Conservation (phyloP, 2,113 vertebrate genomes). For the Verasper variegatus region DNA sequence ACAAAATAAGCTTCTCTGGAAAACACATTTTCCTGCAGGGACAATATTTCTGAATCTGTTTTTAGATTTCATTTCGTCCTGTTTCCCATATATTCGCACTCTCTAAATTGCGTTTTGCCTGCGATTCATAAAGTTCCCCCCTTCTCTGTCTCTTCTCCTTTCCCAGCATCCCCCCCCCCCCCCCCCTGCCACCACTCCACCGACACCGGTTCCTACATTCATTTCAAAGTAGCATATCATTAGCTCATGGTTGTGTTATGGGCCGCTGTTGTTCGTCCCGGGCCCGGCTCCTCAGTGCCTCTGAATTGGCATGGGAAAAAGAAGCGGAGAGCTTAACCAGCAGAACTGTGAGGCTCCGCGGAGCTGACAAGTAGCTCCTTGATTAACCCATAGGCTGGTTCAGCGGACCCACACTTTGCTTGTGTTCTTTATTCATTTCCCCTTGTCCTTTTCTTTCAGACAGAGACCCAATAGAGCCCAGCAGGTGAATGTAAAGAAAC, state of each 20-base stretch:
- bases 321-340: constrained; percentile 82
- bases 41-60: constrained; percentile 46
- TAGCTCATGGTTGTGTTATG: constrained; percentile 88
- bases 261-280: constrained; percentile 77
- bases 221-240: constrained; percentile 79
- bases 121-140: constrained; percentile 32
- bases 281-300: constrained; percentile 86
- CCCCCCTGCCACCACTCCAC: neutral
- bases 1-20: constrained; percentile 12
- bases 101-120: constrained; percentile 35
- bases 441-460: constrained; percentile 90
- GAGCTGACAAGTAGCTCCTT: constrained; percentile 91
- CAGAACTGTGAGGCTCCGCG: constrained; percentile 88
- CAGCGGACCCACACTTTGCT: constrained; percentile 86
- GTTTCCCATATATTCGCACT: constrained; percentile 17
- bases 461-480: constrained; percentile 96
- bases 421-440: constrained; percentile 90
- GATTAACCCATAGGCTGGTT: constrained; percentile 89
- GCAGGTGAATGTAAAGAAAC: constrained; percentile 99
- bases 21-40: constrained; percentile 26
- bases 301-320: constrained; percentile 85
- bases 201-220: constrained; percentile 26
- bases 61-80: constrained; percentile 38
- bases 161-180: neutral
- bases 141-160: constrained; percentile 4